Evolutionary conservation across 2,113 vertebrate species (phyloP).

Genomic region (Aviceda subcristata): DNA sequence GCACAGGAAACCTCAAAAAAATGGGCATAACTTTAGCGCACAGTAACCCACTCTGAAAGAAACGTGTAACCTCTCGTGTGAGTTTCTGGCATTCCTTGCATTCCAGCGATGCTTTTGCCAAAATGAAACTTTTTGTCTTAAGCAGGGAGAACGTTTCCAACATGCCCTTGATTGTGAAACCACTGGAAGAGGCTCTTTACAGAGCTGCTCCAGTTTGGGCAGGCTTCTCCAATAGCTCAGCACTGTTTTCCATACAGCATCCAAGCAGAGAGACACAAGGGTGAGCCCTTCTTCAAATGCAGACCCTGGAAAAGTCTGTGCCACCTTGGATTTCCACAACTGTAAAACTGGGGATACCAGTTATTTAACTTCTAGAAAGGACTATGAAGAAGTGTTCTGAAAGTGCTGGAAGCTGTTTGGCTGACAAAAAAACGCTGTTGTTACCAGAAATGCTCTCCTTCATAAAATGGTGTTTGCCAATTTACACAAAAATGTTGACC

Average conservation of each 20-base stretch:
- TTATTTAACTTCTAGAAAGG: background rate
- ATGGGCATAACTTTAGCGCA: fast-evolving
- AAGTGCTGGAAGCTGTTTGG: background rate
- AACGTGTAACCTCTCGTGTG: background rate
- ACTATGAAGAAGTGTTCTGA: background rate
- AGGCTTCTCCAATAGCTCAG: background rate
- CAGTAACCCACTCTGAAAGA: background rate
- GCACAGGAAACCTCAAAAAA: background rate
- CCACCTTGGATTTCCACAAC: background rate
- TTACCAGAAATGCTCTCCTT: background rate
- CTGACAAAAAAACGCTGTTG: background rate
- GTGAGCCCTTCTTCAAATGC: background rate
- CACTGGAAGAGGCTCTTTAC: background rate
- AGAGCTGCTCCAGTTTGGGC: background rate
- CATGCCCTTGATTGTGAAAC: background rate
- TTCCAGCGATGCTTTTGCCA: background rate
- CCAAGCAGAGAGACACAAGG: background rate
- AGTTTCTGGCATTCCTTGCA: background rate
- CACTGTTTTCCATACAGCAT: background rate
- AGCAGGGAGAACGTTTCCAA: background rate
- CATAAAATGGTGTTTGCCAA: background rate
- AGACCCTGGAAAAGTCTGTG: background rate
- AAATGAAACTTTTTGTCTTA: background rate
- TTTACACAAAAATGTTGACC: background rate
- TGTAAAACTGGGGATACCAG: background rate